Evolutionary conservation across 2,113 vertebrate species (phyloP).

Genomic region (Lamprologus ornatipinnis): DNA sequence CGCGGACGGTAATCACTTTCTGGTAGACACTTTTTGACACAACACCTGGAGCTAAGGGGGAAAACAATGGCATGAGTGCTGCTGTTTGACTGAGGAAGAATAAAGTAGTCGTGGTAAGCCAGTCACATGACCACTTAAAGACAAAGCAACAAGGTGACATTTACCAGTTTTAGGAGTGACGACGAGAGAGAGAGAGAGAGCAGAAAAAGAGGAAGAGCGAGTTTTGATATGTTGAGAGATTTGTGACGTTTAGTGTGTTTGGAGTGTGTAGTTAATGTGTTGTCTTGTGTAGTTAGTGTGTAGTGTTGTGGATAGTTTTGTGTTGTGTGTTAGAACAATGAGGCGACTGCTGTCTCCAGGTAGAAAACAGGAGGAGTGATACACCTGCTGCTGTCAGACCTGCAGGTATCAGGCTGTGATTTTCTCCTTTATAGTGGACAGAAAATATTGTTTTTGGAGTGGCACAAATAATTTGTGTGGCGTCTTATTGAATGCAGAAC

Average conservation of each 20-base stretch:
- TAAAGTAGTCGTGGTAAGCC: neutral
- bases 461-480: neutral
- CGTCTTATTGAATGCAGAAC: rapidly evolving
- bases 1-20: rapidly evolving
- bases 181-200: too few species aligned
- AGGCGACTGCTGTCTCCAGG: neutral
- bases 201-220: neutral
- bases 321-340: neutral
- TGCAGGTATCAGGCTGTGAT: neutral
- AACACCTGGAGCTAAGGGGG: neutral
- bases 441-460: rapidly evolving
- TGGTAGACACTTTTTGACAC: neutral
- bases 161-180: neutral
- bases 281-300: neutral
- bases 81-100: neutral
- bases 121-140: neutral
- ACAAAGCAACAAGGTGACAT: rapidly evolving
- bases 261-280: neutral
- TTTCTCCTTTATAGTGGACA: neutral
- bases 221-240: neutral
- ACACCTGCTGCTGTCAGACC: neutral
- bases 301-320: neutral
- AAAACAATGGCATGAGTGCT: neutral
- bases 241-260: rapidly evolving
- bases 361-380: neutral